Base-by-base conservation (phyloP, 2,113 vertebrate genomes). In the Polyodon spathula region DNA sequence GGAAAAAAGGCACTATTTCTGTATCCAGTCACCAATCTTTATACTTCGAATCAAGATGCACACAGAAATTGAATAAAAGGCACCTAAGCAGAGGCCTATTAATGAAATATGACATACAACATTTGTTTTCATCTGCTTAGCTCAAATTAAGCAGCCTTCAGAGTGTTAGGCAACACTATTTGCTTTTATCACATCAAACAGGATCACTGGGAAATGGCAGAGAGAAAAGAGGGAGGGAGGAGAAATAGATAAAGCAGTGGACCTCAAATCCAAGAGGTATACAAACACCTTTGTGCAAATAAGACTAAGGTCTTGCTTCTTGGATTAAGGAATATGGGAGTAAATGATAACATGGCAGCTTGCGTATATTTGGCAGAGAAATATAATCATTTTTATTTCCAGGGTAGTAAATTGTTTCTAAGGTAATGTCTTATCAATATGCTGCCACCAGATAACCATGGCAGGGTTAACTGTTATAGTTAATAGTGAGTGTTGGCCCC, bases 131-230 rank as follows among this genome's bases (percentile, higher is more conserved):
- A 79, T 86, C 79, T 78, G 72, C 75, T 76, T 82, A 82, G 81
- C 80, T 81, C 80, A 76, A 81, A 82, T 74, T 70, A 86, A 86
- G 82, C 73, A 78, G 84, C 79, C 76, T 77, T 74, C 79, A 78
- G 76, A 84, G 80, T 84, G 82, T 84, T 83, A 84, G 79, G 82
- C 80, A 85, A 86, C 82, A 83, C 82, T 70, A 79, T 78, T 83
- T 70, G 76, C 84, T 81, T 81, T 81, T 85, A 80, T 70, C 17
- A 84, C 86, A 87, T 84, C 83, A 89, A 86, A 88, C 86, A 76
- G 78, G 75, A 74, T 68, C 61, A 80, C 77, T 72, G 65, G 62
- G 64, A 54, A n/a, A 44, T 50, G 46, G 0, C 4, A 62, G 65
- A 65, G 17, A 62, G 40, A 52, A 61, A 65, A 67, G 72, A 79